A percentile compares a stretch with the other conserved stretches of the same genome.
Conservation (phyloP, 2,888 invertebrate species). For the Coecobrya sp. region DNA sequence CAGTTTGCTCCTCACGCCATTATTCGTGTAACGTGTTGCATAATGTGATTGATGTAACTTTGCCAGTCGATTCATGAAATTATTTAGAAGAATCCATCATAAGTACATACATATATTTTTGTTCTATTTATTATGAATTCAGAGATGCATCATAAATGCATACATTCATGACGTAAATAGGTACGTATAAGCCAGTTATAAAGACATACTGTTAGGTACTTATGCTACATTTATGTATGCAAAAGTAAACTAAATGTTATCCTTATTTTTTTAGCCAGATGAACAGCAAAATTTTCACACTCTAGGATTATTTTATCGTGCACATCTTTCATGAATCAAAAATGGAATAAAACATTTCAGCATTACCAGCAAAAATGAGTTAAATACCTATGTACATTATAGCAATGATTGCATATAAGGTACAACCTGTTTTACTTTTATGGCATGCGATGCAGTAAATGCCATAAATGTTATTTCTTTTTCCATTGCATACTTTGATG, state of each 20-base stretch:
- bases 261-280: not conserved
- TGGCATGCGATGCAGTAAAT: too few species aligned
- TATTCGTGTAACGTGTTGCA: constrained; percentile 39
- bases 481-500: not conserved
- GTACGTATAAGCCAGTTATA: not conserved
- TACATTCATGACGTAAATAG: not conserved
- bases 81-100: constrained; percentile 59
- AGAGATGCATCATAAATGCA: not conserved
- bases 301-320: not conserved
- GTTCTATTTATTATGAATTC: not conserved
- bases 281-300: constrained; percentile 67
- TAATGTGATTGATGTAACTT: constrained; percentile 69
- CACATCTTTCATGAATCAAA: not conserved
- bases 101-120: not conserved
- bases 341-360: not conserved
- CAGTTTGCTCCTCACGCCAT: too few species aligned
- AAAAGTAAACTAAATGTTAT: not conserved
- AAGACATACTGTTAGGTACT: too few species aligned
- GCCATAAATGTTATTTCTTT: too few species aligned
- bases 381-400: not conserved
- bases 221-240: not conserved
- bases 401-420: too few species aligned
- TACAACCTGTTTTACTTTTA: too few species aligned
- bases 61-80: constrained; percentile 70
- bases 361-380: not conserved